These are phyloP conservation scores for Halocynthia roretzi DNA, from an alignment of 23 tunicate genomes.

Conservation along the genomic window DNA sequence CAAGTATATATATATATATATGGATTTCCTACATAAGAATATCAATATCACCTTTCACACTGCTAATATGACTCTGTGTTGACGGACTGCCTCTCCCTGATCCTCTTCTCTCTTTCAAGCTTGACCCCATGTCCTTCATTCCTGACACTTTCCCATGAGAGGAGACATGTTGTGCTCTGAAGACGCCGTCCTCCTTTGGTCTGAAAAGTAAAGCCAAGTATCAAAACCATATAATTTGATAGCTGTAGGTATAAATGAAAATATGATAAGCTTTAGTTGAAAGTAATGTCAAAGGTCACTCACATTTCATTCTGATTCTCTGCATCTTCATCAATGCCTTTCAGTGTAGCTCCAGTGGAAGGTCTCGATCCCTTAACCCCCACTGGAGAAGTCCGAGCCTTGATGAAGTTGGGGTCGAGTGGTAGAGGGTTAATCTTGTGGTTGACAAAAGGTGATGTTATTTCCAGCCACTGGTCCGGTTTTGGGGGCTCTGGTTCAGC, in stretches of 20 bases:
- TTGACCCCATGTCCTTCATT: not conserved
- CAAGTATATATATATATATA: too few relatives aligned
- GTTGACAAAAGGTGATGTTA: constrained; percentile 52
- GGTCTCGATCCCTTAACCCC: constrained; percentile 29
- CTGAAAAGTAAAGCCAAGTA: constrained; percentile 1
- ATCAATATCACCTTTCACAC: not conserved
- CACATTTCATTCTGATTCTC: constrained; percentile 10
- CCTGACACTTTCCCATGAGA: not conserved
- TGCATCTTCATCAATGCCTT: constrained; percentile 26
- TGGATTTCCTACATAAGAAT: too few relatives aligned
- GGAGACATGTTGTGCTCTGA: constrained; percentile 9
- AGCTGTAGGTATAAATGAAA: not conserved
- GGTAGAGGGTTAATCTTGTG: constrained; percentile 28
- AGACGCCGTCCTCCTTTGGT: constrained; percentile 24
- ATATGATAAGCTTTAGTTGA: not conserved
- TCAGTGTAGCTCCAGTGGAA: constrained; percentile 30
- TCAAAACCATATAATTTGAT: too few relatives aligned
- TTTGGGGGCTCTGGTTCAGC: constrained; percentile 54
- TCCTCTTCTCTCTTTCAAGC: not conserved
- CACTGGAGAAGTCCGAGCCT: constrained; percentile 21
- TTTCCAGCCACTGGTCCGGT: constrained; percentile 85
- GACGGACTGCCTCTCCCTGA: not conserved
- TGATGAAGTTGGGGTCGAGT: constrained; percentile 19
- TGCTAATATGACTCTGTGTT: constrained; percentile 1
- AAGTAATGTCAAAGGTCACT: not conserved